Percentiles rank a stretch among this genome's conserved stretches.
Evolutionary conservation across 2,113 vertebrate species (phyloP).

Genomic region (Turnix velox): DNA sequence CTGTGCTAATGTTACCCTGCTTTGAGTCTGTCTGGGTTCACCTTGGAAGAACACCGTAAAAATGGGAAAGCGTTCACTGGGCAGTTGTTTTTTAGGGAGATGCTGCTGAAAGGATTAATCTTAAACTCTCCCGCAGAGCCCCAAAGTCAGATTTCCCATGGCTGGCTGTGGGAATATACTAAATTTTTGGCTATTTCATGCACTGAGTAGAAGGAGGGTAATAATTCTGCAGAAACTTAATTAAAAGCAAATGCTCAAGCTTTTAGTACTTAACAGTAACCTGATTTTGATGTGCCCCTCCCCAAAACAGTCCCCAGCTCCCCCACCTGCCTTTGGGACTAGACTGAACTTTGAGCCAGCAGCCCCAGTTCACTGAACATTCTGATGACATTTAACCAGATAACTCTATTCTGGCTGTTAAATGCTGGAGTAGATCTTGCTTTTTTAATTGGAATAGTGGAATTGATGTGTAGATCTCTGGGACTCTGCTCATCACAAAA

Average conservation of each 20-base stretch:
- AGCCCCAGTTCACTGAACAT: neutral
- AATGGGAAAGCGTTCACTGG: neutral
- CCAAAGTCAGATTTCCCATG: neutral
- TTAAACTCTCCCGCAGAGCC: neutral
- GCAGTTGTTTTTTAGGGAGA: neutral
- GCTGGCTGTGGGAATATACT: neutral
- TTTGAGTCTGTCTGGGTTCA: neutral
- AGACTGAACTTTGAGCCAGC: neutral
- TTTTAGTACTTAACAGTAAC: neutral
- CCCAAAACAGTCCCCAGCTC: neutral
- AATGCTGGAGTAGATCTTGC: neutral
- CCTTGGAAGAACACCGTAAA: neutral
- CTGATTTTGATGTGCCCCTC: rapidly evolving
- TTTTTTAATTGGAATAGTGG: neutral
- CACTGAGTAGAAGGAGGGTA: neutral
- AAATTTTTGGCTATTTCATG: neutral
- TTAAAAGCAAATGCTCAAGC: neutral
- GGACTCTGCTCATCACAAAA: neutral
- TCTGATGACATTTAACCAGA: neutral
- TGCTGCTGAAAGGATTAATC: neutral
- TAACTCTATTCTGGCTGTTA: neutral
- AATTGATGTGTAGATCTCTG: neutral
- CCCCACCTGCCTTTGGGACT: neutral
- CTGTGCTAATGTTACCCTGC: neutral
- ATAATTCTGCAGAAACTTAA: neutral